phyloP scores from a whole-genome alignment of 2,113 vertebrate species.

The Tautogolabrus adspersus region DNA sequence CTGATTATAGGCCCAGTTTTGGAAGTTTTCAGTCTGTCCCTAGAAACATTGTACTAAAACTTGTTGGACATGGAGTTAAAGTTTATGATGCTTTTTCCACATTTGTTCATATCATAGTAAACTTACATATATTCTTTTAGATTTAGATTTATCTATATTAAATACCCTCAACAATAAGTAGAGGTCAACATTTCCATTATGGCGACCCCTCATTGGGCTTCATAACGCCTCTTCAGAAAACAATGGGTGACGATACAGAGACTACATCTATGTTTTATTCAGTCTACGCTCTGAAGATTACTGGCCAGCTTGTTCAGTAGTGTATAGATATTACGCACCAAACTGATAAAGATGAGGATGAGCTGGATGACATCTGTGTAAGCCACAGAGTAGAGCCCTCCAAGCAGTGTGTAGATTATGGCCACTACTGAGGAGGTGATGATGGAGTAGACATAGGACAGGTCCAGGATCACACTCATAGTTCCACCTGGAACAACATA shows the following conservation, averaged over 20 bases:
- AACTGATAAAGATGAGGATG: conserved; percentile 84
- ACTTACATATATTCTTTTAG: no score
- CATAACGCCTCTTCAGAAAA: no score
- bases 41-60: conserved; percentile 13
- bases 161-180: no score
- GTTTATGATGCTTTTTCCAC: not conserved
- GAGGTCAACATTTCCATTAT: no score
- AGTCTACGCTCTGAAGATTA: no score
- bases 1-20: conserved; percentile 1
- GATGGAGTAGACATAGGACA: conserved; percentile 82
- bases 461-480: conserved; percentile 86
- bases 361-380: conserved; percentile 90
- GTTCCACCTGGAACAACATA: conserved; percentile 84
- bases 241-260: no score
- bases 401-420: conserved; percentile 86
- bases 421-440: conserved; percentile 85
- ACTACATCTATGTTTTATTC: no score
- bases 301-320: no score
- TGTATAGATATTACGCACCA: conserved; percentile 78
- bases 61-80: not conserved
- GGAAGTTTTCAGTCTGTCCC: not conserved
- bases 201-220: no score
- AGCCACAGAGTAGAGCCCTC: conserved; percentile 89
- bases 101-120: not conserved
- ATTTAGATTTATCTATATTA: no score